Base-by-base conservation (phyloP, 2,113 vertebrate genomes). In the Clarias macrocephalus region DNA sequence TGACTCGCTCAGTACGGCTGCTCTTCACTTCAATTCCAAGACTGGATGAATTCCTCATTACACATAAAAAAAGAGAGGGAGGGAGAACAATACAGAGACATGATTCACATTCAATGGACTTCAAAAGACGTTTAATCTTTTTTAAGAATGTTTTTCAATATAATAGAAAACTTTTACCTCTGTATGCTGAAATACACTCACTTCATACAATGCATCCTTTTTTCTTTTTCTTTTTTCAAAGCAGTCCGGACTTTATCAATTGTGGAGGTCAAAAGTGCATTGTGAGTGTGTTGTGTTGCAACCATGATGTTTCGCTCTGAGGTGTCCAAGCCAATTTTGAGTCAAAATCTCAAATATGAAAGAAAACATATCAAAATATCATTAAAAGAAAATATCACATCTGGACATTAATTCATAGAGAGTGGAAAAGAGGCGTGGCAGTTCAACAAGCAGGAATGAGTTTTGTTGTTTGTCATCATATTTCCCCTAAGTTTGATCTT, bases 1-100 rank as follows among this genome's bases (percentile, higher is more conserved):
- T 59, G 86, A 84, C 89, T 92, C 60, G 86, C 86, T n/a, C 91
- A 90, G 89, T 87, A 75, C 37, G 86, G 33, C 77, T 42, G 54
- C 68, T 85, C 79, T 85, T 60, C 57, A 77, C 80, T 65, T 84
- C 52, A 66, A 85, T 84, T 80, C 73, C 28, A 80, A 77, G 68
- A n/a, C 80, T 80, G 86, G 80, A 73, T 60, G 33, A 73, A 62
- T 88, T 87, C 76, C 80, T 81, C 65, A 80, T 89, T 70, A 68
- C 25, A 68, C 66, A 48, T 65, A 25, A 89, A 76, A 83, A 62
- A 60, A 30, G 60, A 8, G 5, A 60, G 25, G 1, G 42, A 10
- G 2, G 30, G 7, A n/a, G n/a, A 66, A 81, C 25, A 81, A 81
- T 21, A 62, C 19, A 23, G 57, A 60, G 79, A 52, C 60, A 52